Percentiles rank a stretch among this genome's conserved stretches.
Conservation (phyloP, 2,113 vertebrate genomes). For the Oplegnathus fasciatus region DNA sequence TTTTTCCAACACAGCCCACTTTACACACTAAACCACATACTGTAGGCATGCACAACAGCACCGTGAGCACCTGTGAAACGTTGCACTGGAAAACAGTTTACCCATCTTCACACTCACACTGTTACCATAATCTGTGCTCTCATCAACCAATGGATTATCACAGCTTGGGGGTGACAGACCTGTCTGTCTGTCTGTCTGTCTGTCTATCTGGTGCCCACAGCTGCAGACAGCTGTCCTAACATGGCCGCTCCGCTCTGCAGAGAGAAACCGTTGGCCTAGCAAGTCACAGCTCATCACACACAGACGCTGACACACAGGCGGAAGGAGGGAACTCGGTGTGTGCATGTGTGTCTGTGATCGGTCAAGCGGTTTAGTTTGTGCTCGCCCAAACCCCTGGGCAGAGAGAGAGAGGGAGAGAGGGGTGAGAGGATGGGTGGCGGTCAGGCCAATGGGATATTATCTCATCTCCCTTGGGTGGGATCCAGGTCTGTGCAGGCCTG, state of each 20-base stretch:
- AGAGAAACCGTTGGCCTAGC: constrained; percentile 40
- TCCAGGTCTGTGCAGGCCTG: constrained; percentile 70
- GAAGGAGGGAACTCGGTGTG: constrained; percentile 59
- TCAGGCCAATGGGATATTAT: constrained; percentile 74
- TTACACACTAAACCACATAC: background rate
- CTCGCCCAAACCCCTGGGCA: constrained; percentile 64
- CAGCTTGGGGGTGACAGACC: constrained; percentile 33
- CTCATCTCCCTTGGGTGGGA: constrained; percentile 77
- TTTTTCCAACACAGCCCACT: background rate
- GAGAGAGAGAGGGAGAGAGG: constrained; percentile 21
- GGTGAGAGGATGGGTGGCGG: constrained; percentile 63
- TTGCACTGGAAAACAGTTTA: background rate
- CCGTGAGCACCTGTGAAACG: background rate
- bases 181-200: constrained; percentile 31
- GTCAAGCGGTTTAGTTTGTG: constrained; percentile 66
- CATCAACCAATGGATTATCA: constrained; percentile 43
- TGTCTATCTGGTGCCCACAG: constrained; percentile 45
- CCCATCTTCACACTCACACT: background rate
- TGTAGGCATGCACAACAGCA: background rate
- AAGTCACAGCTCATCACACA: constrained; percentile 77
- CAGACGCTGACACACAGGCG: constrained; percentile 57
- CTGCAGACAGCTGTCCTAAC: constrained; percentile 71
- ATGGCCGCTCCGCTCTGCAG: constrained; percentile 56
- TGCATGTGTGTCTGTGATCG: constrained; percentile 57
- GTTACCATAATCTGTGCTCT: constrained; percentile 37